phyloP scores from a whole-genome alignment of 2,797 vertebrate genomes.

The Alca torda region DNA sequence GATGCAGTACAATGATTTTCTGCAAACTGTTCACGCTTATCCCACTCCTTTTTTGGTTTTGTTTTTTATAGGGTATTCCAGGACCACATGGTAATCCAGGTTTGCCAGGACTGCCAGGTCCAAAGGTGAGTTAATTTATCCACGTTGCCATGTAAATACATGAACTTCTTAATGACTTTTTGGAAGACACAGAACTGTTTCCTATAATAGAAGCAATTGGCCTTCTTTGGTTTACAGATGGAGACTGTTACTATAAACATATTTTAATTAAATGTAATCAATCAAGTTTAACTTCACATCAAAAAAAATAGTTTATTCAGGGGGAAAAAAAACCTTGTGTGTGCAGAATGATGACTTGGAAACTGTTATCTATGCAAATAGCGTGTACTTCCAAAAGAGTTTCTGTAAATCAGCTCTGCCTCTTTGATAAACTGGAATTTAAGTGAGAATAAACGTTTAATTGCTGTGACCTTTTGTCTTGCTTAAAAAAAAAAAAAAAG shows the following conservation, averaged over 20 bases:
- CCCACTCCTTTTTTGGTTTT: neutral
- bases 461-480: neutral
- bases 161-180: neutral
- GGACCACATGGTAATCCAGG: conserved; percentile 93
- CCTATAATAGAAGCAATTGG: neutral
- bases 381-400: neutral
- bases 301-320: neutral
- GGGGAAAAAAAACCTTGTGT: neutral
- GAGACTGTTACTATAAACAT: neutral
- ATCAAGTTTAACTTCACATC: neutral
- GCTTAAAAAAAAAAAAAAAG: neutral
- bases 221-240: neutral
- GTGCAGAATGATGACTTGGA: neutral
- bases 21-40: neutral
- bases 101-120: conserved; percentile 86
- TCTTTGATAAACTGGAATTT: neutral
- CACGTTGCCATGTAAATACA: neutral
- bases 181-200: neutral
- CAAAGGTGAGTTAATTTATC: conserved; percentile 84
- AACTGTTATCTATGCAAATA: neutral
- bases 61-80: conserved; percentile 82
- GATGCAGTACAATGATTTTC: neutral
- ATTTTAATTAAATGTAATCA: conserved; percentile 10
- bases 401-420: neutral
- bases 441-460: neutral